Evolutionary conservation across 2,888 invertebrate genomes (phyloP).

Genomic region (Zaprionus lineosus): DNA sequence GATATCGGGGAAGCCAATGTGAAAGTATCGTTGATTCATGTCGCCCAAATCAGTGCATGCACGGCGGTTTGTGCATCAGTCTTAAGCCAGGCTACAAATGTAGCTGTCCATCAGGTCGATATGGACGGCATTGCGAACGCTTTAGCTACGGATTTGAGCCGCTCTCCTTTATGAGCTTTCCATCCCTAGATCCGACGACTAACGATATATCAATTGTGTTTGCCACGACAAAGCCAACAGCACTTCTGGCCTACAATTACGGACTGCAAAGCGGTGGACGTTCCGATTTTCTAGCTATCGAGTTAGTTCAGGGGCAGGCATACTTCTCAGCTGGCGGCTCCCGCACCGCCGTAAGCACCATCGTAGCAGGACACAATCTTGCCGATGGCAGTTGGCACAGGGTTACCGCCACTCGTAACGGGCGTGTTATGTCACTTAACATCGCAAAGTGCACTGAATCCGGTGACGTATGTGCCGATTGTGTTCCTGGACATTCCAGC

Average conservation of each 20-base stretch:
- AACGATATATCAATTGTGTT: slow-evolving; percentile 96
- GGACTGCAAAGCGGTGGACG: slow-evolving; percentile 93
- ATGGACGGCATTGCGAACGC: slow-evolving; percentile 95
- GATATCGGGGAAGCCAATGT: slow-evolving; percentile 95
- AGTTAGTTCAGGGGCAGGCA: slow-evolving; percentile 91
- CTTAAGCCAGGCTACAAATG: slow-evolving; percentile 94
- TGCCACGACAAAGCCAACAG: slow-evolving; percentile 93
- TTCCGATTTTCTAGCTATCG: slow-evolving; percentile 96
- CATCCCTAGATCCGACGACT: slow-evolving; percentile 92
- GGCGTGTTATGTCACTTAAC: slow-evolving; percentile 92
- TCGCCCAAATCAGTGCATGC: slow-evolving; percentile 94
- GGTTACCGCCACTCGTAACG: slow-evolving; percentile 94
- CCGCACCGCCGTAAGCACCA: slow-evolving; percentile 92
- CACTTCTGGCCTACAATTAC: slow-evolving; percentile 95
- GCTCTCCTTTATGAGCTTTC: slow-evolving; percentile 94
- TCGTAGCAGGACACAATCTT: slow-evolving; percentile 87
- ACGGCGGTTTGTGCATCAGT: slow-evolving; percentile 94
- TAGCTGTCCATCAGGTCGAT: slow-evolving; percentile 93
- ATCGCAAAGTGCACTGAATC: slow-evolving; percentile 92
- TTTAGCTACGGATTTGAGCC: slow-evolving; percentile 95
- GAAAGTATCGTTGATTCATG: slow-evolving; percentile 95
- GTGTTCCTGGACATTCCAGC: slow-evolving; percentile 90
- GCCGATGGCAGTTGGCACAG: slow-evolving; percentile 96
- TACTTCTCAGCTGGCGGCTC: slow-evolving; percentile 95
- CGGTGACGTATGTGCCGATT: slow-evolving; percentile 93